Conservation (phyloP, 2,113 vertebrate species). For the Acrocephalus arundinaceus region DNA sequence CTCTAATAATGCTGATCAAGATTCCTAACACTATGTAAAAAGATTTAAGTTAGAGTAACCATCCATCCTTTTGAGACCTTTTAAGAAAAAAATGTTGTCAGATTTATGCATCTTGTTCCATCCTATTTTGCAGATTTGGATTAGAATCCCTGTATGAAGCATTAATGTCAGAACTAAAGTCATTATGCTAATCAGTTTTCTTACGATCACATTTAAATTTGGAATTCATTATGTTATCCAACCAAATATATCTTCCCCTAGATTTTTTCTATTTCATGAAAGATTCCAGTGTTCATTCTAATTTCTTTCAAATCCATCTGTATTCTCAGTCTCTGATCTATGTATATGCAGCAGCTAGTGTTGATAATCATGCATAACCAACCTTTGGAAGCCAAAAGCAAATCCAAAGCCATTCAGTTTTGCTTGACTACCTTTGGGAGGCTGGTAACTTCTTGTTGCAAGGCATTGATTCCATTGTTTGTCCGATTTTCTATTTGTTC, state of each 20-base stretch:
- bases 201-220: neutral
- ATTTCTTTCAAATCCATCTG: neutral
- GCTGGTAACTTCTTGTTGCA: neutral
- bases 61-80: neutral
- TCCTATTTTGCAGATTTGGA: neutral
- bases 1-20: neutral
- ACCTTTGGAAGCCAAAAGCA: neutral
- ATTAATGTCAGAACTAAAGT: neutral
- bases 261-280: neutral
- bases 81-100: neutral
- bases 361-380: neutral
- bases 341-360: neutral
- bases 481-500: neutral
- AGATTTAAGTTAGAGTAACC: neutral
- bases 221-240: neutral
- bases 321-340: neutral
- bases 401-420: neutral
- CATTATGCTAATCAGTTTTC: neutral
- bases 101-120: neutral
- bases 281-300: neutral
- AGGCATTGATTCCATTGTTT: too few species aligned
- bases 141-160: neutral
- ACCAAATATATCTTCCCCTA: neutral
- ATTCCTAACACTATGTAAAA: neutral
- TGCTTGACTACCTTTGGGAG: neutral